Percentiles rank a stretch among this genome's conserved stretches.
Conservation (phyloP, 2,797 vertebrate species). For the Sphaeramia orbicularis region DNA sequence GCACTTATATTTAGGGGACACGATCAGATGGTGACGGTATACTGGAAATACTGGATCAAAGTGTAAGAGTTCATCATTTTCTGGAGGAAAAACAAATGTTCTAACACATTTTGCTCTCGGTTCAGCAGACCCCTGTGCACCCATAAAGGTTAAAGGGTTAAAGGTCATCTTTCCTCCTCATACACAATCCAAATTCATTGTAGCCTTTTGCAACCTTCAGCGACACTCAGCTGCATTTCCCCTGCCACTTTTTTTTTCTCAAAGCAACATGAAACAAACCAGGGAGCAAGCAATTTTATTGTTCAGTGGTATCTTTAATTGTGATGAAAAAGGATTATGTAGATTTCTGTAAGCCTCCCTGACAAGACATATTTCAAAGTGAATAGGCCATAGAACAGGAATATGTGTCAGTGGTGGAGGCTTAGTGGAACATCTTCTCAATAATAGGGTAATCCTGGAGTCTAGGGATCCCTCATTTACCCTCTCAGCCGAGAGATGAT, state of each 20-base stretch:
- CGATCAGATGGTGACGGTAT: too few species aligned
- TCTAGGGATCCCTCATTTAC: constrained; percentile 87
- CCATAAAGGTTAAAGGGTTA: constrained; percentile 33
- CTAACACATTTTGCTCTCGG: not conserved
- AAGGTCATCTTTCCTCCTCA: constrained; percentile 26
- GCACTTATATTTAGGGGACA: too few species aligned
- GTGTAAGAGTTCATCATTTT: too few species aligned
- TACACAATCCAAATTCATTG: constrained; percentile 39
- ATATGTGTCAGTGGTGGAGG: constrained; percentile 86
- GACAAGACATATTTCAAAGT: constrained; percentile 89
- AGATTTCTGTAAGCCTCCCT: constrained; percentile 88
- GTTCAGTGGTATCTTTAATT: constrained; percentile 91
- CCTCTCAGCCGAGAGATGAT: constrained; percentile 82
- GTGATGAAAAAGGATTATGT: constrained; percentile 90
- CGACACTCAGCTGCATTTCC: constrained; percentile 50
- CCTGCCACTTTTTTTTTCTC: constrained; percentile 65
- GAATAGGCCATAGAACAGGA: constrained; percentile 87
- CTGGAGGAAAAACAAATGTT: too few species aligned
- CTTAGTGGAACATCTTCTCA: constrained; percentile 86
- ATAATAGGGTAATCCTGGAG: constrained; percentile 89
- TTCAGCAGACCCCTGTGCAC: constrained; percentile 17
- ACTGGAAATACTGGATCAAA: too few species aligned
- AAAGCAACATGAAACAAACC: constrained; percentile 86
- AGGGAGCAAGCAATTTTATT: constrained; percentile 90
- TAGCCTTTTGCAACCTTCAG: constrained; percentile 65